Evolutionary conservation across 2,888 invertebrate genomes (phyloP).

Genomic region (Callyntrura guangdongensis): DNA sequence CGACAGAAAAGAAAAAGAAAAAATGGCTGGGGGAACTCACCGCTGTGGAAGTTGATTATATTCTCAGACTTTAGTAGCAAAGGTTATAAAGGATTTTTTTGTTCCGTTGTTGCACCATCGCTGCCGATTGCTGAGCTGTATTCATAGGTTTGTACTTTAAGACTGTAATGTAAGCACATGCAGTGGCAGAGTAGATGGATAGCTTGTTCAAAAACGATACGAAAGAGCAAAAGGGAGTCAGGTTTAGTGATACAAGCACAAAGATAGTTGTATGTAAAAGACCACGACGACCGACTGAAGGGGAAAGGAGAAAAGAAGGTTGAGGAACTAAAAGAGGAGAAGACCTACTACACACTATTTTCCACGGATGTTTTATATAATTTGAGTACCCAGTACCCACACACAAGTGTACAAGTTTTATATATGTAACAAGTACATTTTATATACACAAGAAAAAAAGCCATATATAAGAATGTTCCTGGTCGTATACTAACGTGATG

Average conservation of each 20-base stretch:
- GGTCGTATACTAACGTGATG: conserved; percentile 33
- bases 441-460: neutral
- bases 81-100: conserved; percentile 62
- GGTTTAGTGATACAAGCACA: conserved; percentile 4
- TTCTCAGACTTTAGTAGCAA: conserved; percentile 28
- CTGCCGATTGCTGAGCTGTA: conserved; percentile 11
- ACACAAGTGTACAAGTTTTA: neutral
- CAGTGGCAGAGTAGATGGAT: neutral
- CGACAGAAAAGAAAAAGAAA: conserved; percentile 32
- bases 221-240: neutral
- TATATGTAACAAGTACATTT: too few species aligned
- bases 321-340: conserved; percentile 27
- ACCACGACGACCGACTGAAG: too few species aligned
- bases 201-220: neutral
- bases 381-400: neutral
- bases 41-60: conserved; percentile 48
- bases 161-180: neutral
- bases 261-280: conserved; percentile 5
- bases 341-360: neutral
- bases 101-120: neutral
- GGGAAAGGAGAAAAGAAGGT: conserved; percentile 16
- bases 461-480: neutral
- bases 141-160: conserved; percentile 12
- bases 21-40: conserved; percentile 36
- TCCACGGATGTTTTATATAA: neutral